phyloP scores from a whole-genome alignment of 1,140 invertebrate species.

The Ericerus pela region DNA sequence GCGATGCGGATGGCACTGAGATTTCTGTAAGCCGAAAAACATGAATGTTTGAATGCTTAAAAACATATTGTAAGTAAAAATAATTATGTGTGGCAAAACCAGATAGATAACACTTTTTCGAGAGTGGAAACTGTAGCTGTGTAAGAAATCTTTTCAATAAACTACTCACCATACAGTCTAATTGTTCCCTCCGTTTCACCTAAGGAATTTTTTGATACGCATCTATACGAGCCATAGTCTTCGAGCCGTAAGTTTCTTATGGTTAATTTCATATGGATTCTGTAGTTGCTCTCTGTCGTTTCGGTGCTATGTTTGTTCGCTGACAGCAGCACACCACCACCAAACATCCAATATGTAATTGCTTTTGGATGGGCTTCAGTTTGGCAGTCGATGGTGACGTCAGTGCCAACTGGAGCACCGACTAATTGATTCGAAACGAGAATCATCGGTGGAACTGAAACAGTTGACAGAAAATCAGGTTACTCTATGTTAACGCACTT shows the following conservation, averaged over 20 bases:
- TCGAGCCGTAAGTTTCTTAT: conserved; percentile 56
- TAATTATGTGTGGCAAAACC: neutral
- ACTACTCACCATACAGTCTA: conserved; percentile 68
- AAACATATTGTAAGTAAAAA: neutral
- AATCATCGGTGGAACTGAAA: conserved; percentile 75
- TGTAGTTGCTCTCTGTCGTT: conserved; percentile 64
- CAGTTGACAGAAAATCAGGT: too few species aligned
- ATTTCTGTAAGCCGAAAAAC: neutral
- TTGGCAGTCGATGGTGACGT: conserved; percentile 83
- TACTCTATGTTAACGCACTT: too few species aligned
- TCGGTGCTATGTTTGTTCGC: conserved; percentile 53
- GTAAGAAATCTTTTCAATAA: too few species aligned
- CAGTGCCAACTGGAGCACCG: conserved; percentile 68
- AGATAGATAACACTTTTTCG: too few species aligned
- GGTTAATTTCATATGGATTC: conserved; percentile 69
- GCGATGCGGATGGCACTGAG: neutral
- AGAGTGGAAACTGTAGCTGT: too few species aligned
- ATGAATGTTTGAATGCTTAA: neutral
- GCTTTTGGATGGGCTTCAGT: conserved; percentile 81
- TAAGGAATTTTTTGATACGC: conserved; percentile 80
- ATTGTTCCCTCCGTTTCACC: conserved; percentile 85
- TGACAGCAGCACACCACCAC: conserved; percentile 18
- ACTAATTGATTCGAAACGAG: conserved; percentile 84
- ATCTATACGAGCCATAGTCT: conserved; percentile 72
- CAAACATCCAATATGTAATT: conserved; percentile 65